Base-by-base conservation (phyloP, 2,888 invertebrate genomes). In the Polymixis flavicincta region DNA sequence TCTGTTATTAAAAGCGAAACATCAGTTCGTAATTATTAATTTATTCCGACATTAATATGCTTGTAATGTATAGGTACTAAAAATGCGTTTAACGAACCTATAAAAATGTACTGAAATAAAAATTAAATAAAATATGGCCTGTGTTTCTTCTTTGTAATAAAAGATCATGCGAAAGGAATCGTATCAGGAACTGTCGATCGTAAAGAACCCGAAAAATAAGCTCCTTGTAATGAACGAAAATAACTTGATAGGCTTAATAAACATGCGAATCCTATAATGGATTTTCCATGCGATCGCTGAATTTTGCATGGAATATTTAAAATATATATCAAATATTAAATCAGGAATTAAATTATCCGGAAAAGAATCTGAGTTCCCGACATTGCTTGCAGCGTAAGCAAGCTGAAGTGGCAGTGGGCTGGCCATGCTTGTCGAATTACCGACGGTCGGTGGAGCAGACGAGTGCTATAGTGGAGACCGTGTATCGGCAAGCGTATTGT, bases 141-240 rank as follows among this genome's bases (percentile, higher is more conserved):
- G n/a, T 55, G 37, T 45, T 59, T 60, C 22, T 71, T 79, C 59
- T 73, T 82, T 72, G 70, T 85, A 64, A 85, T 73, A 82, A 85
- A 79, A 66, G 7, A 52, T 66, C 32, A 75, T 73, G 72, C 52
- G 19, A 75, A 83, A 64, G 54, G 60, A 71, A 59, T 61, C 55
- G 54, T 71, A 72, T 70, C 71, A 69, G 76, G 45, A 64, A 72
- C 66, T 25, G 66, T n/a, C 48, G 64, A 59, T 84, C 85, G 70
- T 85, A 82, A 85, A 73, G 9, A 57, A 71, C 13, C 32, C 7
- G 50, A 82, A 85, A 76, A 73, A 28, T 50, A 71, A 63, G 52
- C 68, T 80, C 67, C 57, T 48, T 52, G 19, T 42, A 25, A 54
- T 19, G 25, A 76, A 66, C 37, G 19, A 71, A 80, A 75, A 80